Base-by-base conservation (phyloP, 2,113 vertebrate genomes). In the Alosa alosa region DNA sequence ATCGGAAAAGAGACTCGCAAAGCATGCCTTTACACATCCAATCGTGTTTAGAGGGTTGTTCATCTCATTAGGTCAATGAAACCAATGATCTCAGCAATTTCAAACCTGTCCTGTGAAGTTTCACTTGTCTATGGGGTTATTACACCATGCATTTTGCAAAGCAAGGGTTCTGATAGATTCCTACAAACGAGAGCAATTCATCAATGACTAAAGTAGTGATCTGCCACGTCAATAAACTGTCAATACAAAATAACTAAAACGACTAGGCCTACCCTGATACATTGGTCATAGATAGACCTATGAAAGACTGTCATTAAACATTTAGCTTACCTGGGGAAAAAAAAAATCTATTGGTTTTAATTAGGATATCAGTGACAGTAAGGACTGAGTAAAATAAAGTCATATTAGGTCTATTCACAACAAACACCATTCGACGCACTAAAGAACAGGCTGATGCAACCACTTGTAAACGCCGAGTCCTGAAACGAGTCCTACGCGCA, bases 41-140 rank as follows among this genome's bases (percentile, higher is more conserved):
- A 78, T 78, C 72, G 3, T 78, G 15, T 39, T 36, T 17, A 36
- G 72, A 78, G 72, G 72, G 72, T 5, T 78, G 72, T 78, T 78
- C 72, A 78, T 78, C 72, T 78, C 72, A 78, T 78, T 78, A 78
- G 72, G 11, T 78, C 72, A 78, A 78, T 78, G 72, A 78, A 78
- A 36, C 72, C 72, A 78, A 78, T 39, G 31, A 39, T 39, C 72
- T 78, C 72, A 78, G 72, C 64, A 11, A 68, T 68, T 68, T 68
- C 64, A 68, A 78, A 1, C 9, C 1, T 78, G 36, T 4, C 72
- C 72, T 36, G 20, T 60, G 31, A 78, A 78, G 72, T 78, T 78
- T 39, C 72, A 78, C 31, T 36, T 31, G 64, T 72, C 64, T 72
- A 13, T 72, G 13, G 64, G 25, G 25, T 72, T 72, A 31, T 72